Conservation (phyloP, 2,888 invertebrate species). For the Clanis bilineata region DNA sequence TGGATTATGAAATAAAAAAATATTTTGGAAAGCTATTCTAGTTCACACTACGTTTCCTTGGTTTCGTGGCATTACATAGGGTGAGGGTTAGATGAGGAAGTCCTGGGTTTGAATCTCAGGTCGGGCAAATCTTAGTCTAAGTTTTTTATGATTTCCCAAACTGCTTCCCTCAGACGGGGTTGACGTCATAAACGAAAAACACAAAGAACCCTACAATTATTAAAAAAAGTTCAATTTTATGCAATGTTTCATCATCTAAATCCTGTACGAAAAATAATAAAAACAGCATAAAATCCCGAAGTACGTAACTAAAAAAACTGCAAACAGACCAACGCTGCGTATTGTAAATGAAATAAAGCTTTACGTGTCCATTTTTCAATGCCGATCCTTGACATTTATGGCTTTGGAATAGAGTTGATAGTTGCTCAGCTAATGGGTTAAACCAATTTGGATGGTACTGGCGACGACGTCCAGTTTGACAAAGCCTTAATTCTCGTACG, state of each 20-base stretch:
- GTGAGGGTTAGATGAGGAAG: too few relatives aligned
- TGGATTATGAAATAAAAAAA: too few relatives aligned
- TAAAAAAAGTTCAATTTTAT: neutral
- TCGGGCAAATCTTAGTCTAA: too few relatives aligned
- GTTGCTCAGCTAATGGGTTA: slow-evolving; percentile 19
- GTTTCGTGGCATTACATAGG: too few relatives aligned
- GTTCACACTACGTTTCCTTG: too few relatives aligned
- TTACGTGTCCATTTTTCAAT: slow-evolving; percentile 26
- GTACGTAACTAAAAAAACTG: slow-evolving; percentile 26
- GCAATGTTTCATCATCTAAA: neutral
- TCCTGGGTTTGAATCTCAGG: too few relatives aligned
- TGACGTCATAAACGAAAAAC: neutral
- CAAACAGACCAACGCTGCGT: slow-evolving; percentile 27
- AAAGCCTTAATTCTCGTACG: slow-evolving; percentile 18
- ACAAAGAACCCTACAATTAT: neutral
- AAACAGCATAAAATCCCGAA: too few relatives aligned
- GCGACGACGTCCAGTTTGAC: slow-evolving; percentile 30
- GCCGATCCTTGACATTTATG: slow-evolving; percentile 18
- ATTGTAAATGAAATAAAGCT: slow-evolving; percentile 47
- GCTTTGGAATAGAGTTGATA: slow-evolving; percentile 6
- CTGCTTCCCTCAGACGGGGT: neutral
- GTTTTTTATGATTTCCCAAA: too few relatives aligned
- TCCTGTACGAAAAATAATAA: neutral
- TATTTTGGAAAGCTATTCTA: too few relatives aligned
- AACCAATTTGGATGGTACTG: slow-evolving; percentile 26